Evolutionary conservation across 2,797 vertebrate species (phyloP).

Genomic region (Smutsia gigantea): DNA sequence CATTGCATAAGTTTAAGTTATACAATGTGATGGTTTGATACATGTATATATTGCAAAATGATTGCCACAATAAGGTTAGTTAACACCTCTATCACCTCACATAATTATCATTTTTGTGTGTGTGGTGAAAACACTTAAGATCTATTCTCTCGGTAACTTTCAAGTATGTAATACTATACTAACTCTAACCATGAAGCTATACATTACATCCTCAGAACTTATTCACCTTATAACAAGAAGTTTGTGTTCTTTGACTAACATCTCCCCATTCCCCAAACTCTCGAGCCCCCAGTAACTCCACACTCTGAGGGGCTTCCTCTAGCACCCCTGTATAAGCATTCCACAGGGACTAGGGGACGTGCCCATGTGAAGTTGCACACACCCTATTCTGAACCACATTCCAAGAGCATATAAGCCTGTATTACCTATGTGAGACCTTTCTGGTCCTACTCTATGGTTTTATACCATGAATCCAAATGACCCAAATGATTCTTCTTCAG

Average conservation of each 20-base stretch:
- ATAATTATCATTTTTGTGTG: neutral
- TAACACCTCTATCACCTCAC: neutral
- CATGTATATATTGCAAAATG: neutral
- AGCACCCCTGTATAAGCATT: neutral
- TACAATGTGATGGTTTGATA: neutral
- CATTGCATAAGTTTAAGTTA: neutral
- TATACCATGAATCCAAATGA: neutral
- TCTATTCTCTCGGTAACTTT: neutral
- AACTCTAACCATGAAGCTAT: too few relatives aligned
- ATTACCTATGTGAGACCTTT: neutral
- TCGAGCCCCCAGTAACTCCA: rapidly evolving
- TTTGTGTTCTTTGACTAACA: neutral
- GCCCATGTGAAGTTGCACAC: neutral
- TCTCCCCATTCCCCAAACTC: neutral
- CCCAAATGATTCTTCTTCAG: neutral
- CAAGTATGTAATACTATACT: too few relatives aligned
- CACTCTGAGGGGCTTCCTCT: neutral
- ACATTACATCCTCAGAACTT: neutral
- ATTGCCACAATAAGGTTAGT: neutral
- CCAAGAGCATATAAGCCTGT: neutral
- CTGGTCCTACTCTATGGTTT: neutral
- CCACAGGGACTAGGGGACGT: neutral
- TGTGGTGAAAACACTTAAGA: neutral
- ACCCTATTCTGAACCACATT: neutral
- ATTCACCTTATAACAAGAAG: neutral